Evolutionary conservation across 2,888 invertebrate genomes (phyloP).

Genomic region (Eupithecia insigniata): DNA sequence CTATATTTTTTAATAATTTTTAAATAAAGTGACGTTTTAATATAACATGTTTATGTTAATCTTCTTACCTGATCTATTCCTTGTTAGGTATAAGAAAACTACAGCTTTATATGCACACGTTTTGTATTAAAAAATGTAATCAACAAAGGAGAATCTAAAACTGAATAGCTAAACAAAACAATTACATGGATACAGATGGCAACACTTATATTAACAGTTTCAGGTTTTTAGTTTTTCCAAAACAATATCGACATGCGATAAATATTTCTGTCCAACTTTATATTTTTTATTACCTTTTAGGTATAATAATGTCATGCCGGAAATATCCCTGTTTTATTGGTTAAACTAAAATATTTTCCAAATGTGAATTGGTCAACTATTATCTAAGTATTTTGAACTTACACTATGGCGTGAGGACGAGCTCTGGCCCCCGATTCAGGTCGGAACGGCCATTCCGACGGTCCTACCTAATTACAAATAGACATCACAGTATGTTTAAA

Average conservation of each 20-base stretch:
- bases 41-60: background rate
- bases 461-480: slow-evolving; percentile 56
- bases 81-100: slow-evolving; percentile 13
- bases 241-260: slow-evolving; percentile 14
- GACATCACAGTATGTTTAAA: slow-evolving; percentile 68
- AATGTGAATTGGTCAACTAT: slow-evolving; percentile 54
- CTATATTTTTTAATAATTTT: background rate
- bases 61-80: background rate
- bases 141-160: slow-evolving; percentile 21
- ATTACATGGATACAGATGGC: slow-evolving; percentile 25
- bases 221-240: slow-evolving; percentile 20
- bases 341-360: slow-evolving; percentile 37
- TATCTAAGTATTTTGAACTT: slow-evolving; percentile 48
- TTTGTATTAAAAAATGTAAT: slow-evolving; percentile 28
- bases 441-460: background rate
- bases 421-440: slow-evolving; percentile 1
- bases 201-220: slow-evolving; percentile 24
- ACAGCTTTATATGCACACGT: slow-evolving; percentile 15
- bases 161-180: slow-evolving; percentile 31
- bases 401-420: slow-evolving; percentile 56
- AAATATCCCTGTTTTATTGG: slow-evolving; percentile 31
- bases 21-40: background rate
- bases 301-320: slow-evolving; percentile 16
- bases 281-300: slow-evolving; percentile 35
- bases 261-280: slow-evolving; percentile 4